Evolutionary conservation across 2,888 invertebrate species (phyloP).

Genomic region (Drosophila bunnanda): DNA sequence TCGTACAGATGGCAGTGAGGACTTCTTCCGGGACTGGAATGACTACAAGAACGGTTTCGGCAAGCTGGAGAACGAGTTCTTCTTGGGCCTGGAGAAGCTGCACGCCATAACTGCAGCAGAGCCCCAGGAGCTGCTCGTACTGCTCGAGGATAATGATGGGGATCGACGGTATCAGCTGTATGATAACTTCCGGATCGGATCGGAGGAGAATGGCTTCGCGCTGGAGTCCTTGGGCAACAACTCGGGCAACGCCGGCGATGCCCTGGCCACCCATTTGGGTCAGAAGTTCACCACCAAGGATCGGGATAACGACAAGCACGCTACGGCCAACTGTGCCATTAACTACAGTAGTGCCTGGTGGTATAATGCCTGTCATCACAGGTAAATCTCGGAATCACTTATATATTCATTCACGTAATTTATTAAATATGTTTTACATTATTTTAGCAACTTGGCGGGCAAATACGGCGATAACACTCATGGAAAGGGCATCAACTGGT

Average conservation of each 20-base stretch:
- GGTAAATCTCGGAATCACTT: constrained; percentile 6
- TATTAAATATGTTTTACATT: background rate
- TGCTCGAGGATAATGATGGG: constrained; percentile 31
- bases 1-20: constrained; percentile 46
- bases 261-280: constrained; percentile 43
- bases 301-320: constrained; percentile 44
- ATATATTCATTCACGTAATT: background rate
- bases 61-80: constrained; percentile 44
- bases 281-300: constrained; percentile 40
- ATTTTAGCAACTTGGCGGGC: constrained; percentile 45
- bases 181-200: constrained; percentile 36
- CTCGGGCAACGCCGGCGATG: constrained; percentile 42
- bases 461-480: constrained; percentile 34
- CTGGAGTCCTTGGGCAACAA: constrained; percentile 37
- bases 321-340: constrained; percentile 19
- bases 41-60: constrained; percentile 53
- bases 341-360: constrained; percentile 45
- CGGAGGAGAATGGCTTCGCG: constrained; percentile 28
- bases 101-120: constrained; percentile 37
- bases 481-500: constrained; percentile 46
- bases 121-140: constrained; percentile 42
- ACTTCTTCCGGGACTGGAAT: constrained; percentile 47
- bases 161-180: constrained; percentile 27
- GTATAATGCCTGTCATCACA: constrained; percentile 45
- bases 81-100: constrained; percentile 52